These are phyloP conservation scores for Cheilosia soror DNA, from an alignment of 2,888 invertebrate genomes.

Conservation along the genomic window DNA sequence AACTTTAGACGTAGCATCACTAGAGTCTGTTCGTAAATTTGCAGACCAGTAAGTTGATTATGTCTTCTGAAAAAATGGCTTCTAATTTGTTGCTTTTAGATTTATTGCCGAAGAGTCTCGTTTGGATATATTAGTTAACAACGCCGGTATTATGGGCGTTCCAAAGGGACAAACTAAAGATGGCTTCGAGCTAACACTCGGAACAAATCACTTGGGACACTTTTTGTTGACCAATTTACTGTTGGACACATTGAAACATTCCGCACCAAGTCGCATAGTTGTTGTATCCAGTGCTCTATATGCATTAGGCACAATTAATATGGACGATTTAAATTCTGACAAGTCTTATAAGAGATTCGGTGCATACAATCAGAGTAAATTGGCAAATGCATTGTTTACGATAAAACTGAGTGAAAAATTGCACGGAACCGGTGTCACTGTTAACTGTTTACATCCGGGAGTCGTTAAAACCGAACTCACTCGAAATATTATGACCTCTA, in stretches of 20 bases:
- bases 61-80: background rate
- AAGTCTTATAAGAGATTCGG: slow-evolving; percentile 86
- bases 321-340: slow-evolving; percentile 90
- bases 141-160: slow-evolving; percentile 85
- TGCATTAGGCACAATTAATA: slow-evolving; percentile 86
- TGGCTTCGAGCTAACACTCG: slow-evolving; percentile 86
- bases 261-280: slow-evolving; percentile 90
- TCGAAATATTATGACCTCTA: slow-evolving; percentile 85
- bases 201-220: slow-evolving; percentile 87
- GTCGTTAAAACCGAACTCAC: slow-evolving; percentile 90
- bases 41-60: slow-evolving; percentile 84
- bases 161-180: slow-evolving; percentile 84
- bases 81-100: slow-evolving; percentile 75
- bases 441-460: slow-evolving; percentile 90
- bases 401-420: slow-evolving; percentile 87
- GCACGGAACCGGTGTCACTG: slow-evolving; percentile 86
- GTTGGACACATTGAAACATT: slow-evolving; percentile 85
- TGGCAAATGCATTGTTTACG: slow-evolving; percentile 91
- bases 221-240: slow-evolving; percentile 86
- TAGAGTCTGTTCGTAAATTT: slow-evolving; percentile 86
- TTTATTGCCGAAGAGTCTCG: slow-evolving; percentile 83
- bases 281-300: slow-evolving; percentile 90
- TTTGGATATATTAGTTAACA: slow-evolving; percentile 86
- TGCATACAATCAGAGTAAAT: slow-evolving; percentile 91
- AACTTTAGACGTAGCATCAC: slow-evolving; percentile 84